Evolutionary conservation across 2,888 invertebrate species (phyloP), one percentile per base, ranked within the genome.

Genomic region (Scrobipalpa atriplicella): DNA sequence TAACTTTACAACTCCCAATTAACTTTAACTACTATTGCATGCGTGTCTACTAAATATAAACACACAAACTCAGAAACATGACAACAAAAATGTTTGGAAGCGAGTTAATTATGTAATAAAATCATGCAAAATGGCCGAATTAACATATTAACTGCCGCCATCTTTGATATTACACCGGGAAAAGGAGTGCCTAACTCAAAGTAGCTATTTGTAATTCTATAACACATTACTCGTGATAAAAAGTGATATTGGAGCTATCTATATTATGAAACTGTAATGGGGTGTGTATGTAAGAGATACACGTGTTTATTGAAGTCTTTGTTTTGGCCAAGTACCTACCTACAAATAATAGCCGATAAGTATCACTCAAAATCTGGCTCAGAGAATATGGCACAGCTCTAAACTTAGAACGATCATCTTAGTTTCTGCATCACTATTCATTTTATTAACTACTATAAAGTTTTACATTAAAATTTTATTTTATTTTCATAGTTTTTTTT

Each of bases 21-120:
- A 47, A 47, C 5, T 16, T 47, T 3, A 47, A 16, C 47, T 2
- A 47, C 16, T 16, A 47, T 47, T 47, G 47, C 47, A 47, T 47
- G 47, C 47, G 16, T 47, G 47, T 47, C n/a, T 47, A 7, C n/a
- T 1, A 5, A 47, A 47, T n/a, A 47, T 47, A 47, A 47, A 47
- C n/a, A 5, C n/a, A n/a, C n/a, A 5, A 47, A 47, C n/a, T n/a
- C 16, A 5, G n/a, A 47, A 47, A 47, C 47, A 47, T 47, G 47
- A 47, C 47, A 47, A 16, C 16, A 47, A 47, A 29, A 47, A 47
- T 47, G 47, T 16, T 47, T 47, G 47, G 47, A 5, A 47, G 47
- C n/a, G 47, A 47, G 47, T n/a, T 47, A 47, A 47, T n/a, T 47
- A 47, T 47, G 47, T 47, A 47, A 47, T 47, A 47, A 47, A 47